These are phyloP conservation scores for Zosterops lateralis DNA, from an alignment of 2,113 vertebrate genomes.

Conservation along the genomic window DNA sequence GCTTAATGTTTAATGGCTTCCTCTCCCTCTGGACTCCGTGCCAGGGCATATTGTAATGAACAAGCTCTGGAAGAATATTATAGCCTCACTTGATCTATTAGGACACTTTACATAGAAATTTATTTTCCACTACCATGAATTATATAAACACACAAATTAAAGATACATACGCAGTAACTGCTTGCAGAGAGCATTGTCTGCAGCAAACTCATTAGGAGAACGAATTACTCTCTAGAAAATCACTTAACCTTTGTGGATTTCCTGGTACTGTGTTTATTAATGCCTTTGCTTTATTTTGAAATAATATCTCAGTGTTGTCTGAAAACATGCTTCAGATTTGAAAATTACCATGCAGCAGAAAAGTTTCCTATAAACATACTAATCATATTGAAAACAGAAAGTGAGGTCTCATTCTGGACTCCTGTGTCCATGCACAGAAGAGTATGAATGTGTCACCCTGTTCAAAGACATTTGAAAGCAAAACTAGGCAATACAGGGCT, in stretches of 20 bases:
- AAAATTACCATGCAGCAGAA: neutral
- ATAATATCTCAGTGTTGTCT: neutral
- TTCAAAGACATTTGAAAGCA: neutral
- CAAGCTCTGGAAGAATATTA: conserved; percentile 27
- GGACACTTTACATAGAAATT: conserved; percentile 3
- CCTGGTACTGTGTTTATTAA: conserved; percentile 38
- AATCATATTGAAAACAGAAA: neutral
- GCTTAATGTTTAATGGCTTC: conserved; percentile 54
- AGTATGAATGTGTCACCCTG: neutral
- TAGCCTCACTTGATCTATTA: conserved; percentile 20
- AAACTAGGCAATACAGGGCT: neutral
- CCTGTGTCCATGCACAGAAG: fast-evolving
- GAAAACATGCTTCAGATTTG: neutral
- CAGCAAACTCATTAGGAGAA: conserved; percentile 19
- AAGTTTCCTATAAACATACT: neutral
- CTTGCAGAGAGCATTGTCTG: neutral
- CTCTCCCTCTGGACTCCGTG: neutral
- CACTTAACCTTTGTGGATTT: conserved; percentile 50
- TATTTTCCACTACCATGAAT: conserved; percentile 27
- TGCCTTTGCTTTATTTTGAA: conserved; percentile 26
- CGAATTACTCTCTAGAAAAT: conserved; percentile 19
- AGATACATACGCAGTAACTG: neutral
- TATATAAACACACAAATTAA: conserved; percentile 37
- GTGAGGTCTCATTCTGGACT: neutral
- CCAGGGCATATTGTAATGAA: conserved; percentile 21